Percentiles rank a stretch among this genome's conserved stretches.
Evolutionary conservation across 2,888 invertebrate species (phyloP).

Genomic region (Zhuqinia jingwanae): DNA sequence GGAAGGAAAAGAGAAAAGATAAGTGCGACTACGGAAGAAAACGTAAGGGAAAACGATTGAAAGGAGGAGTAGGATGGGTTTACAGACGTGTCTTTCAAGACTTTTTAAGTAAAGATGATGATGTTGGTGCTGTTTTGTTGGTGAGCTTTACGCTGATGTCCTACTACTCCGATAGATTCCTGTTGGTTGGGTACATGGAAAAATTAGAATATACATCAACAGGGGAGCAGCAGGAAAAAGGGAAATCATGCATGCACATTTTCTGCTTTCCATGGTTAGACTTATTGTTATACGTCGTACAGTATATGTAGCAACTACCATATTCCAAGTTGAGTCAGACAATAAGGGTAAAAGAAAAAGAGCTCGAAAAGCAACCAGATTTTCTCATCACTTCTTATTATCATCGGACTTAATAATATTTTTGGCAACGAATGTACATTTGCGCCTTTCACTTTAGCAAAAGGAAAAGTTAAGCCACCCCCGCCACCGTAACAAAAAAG

Average conservation of each 20-base stretch:
- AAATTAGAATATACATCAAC: slow-evolving; percentile 57
- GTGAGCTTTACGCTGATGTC: slow-evolving; percentile 37
- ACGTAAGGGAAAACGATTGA: not conserved
- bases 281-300: not conserved
- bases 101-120: slow-evolving; percentile 30
- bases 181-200: slow-evolving; percentile 23
- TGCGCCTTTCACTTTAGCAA: not conserved
- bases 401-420: slow-evolving; percentile 54
- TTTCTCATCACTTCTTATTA: slow-evolving; percentile 61
- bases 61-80: slow-evolving; percentile 26
- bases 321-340: not conserved
- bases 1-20: slow-evolving; percentile 24
- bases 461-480: slow-evolving; percentile 18
- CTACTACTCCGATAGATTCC: not conserved
- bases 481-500: not conserved
- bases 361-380: slow-evolving; percentile 40
- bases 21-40: slow-evolving; percentile 18
- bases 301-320: no score
- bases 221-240: slow-evolving; percentile 39
- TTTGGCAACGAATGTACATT: slow-evolving; percentile 30
- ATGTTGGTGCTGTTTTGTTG: not conserved
- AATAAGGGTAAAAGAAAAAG: not conserved
- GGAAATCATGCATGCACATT: slow-evolving; percentile 4
- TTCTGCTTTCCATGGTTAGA: not conserved
- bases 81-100: slow-evolving; percentile 51